phyloP scores from a whole-genome alignment of 2,113 vertebrate species.

The Burhinus bistriatus region DNA sequence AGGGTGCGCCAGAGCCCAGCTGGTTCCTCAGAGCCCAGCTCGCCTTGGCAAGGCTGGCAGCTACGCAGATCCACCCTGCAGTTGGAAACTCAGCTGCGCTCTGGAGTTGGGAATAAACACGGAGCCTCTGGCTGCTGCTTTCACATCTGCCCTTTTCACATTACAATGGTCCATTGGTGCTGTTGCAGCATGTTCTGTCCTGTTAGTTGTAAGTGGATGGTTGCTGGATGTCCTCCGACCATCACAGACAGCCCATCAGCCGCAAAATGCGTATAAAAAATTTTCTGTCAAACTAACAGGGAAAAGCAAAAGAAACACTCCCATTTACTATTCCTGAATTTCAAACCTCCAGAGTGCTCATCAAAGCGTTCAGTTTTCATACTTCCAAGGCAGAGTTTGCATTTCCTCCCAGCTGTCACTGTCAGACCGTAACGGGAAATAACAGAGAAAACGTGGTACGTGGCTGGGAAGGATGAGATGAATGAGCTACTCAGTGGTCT shows the following conservation, averaged over 20 bases:
- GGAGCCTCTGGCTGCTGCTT: neutral
- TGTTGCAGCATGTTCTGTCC: neutral
- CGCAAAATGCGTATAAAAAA: accelerated
- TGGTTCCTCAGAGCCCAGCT: neutral
- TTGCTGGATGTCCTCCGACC: neutral
- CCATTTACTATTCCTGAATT: neutral
- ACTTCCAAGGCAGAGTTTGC: neutral
- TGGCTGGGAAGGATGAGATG: neutral
- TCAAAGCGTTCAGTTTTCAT: neutral
- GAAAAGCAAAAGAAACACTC: neutral
- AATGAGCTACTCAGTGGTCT: neutral
- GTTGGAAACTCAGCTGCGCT: neutral
- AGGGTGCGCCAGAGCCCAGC: neutral
- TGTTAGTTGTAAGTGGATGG: neutral
- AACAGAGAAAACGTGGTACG: neutral
- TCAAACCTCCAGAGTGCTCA: neutral
- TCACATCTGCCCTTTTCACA: neutral
- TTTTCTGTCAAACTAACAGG: neutral
- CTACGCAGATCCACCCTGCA: neutral
- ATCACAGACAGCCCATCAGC: neutral
- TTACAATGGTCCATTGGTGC: neutral
- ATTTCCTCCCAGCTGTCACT: constrained; percentile 16
- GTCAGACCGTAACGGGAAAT: neutral
- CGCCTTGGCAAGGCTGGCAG: neutral
- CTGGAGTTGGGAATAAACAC: neutral